Evolutionary conservation across 2,888 invertebrate species (phyloP).

Genomic region (Schizaphis graminum): DNA sequence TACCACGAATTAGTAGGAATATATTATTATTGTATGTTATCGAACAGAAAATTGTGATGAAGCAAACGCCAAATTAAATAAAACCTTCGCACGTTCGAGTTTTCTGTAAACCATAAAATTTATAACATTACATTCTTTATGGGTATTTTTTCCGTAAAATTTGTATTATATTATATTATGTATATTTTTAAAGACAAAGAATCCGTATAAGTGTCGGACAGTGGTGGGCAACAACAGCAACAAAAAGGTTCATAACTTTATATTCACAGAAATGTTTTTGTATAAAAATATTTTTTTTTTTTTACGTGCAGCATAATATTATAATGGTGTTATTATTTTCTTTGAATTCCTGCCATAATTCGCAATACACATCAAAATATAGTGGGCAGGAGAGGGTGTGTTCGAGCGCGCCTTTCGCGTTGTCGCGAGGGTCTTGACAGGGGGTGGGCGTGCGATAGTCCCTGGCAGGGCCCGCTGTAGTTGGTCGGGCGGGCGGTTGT

Average conservation of each 20-base stretch:
- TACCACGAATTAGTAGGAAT: neutral
- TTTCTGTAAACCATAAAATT: neutral
- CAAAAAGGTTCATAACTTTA: constrained; percentile 28
- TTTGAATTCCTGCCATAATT: constrained; percentile 14
- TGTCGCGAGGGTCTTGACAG: neutral
- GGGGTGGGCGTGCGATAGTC: constrained; percentile 37
- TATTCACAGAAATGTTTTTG: constrained; percentile 30
- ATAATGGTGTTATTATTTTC: constrained; percentile 39
- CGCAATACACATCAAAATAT: neutral
- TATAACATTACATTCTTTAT: neutral
- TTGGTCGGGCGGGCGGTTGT: constrained; percentile 45
- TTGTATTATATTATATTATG: neutral
- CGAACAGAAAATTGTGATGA: neutral
- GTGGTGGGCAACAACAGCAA: neutral
- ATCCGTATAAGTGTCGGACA: constrained; percentile 37
- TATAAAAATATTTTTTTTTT: neutral
- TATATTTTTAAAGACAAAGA: constrained; percentile 7
- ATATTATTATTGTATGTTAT: neutral
- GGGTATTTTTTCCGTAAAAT: neutral
- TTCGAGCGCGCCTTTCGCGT: neutral
- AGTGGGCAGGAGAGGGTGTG: constrained; percentile 9
- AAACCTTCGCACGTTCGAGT: neutral
- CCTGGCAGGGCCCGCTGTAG: constrained; percentile 39
- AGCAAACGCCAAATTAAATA: neutral
- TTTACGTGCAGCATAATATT: neutral